A percentile compares a stretch with the other conserved stretches of the same genome.
phyloP scores from a whole-genome alignment of 2,113 vertebrate genomes.

The Cyprinodon variegatus region DNA sequence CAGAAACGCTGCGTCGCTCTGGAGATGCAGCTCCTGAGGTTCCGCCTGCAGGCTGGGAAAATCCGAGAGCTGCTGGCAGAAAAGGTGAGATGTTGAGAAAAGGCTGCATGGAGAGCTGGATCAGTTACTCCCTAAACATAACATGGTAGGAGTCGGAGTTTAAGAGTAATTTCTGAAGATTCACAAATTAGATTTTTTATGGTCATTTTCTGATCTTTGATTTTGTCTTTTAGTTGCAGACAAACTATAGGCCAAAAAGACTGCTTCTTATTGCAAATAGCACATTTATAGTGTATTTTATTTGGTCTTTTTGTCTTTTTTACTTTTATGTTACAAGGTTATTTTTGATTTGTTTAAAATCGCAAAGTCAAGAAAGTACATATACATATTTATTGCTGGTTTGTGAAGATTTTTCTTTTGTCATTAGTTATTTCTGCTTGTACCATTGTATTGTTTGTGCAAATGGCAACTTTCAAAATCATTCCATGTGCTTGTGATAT shows the following conservation, averaged over 20 bases:
- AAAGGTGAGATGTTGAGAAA: slow-evolving; percentile 79
- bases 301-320: neutral
- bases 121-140: neutral
- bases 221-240: neutral
- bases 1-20: slow-evolving; percentile 85
- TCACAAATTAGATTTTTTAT: neutral
- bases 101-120: neutral
- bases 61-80: slow-evolving; percentile 89
- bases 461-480: too few species aligned
- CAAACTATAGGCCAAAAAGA: neutral
- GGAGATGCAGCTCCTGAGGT: slow-evolving; percentile 90
- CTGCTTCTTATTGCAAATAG: too few species aligned
- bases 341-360: too few species aligned
- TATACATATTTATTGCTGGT: too few species aligned
- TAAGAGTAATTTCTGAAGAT: neutral
- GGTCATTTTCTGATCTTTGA: neutral
- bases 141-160: neutral
- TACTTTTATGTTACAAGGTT: neutral
- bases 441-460: too few species aligned
- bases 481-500: neutral
- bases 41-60: slow-evolving; percentile 89
- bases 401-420: too few species aligned
- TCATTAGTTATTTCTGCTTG: too few species aligned
- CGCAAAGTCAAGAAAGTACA: too few species aligned
- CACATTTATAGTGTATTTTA: neutral